Percentiles rank a stretch among this genome's conserved stretches.
phyloP scores from a whole-genome alignment of 2,888 invertebrate species.

The Sinohyriopsis cumingii region DNA sequence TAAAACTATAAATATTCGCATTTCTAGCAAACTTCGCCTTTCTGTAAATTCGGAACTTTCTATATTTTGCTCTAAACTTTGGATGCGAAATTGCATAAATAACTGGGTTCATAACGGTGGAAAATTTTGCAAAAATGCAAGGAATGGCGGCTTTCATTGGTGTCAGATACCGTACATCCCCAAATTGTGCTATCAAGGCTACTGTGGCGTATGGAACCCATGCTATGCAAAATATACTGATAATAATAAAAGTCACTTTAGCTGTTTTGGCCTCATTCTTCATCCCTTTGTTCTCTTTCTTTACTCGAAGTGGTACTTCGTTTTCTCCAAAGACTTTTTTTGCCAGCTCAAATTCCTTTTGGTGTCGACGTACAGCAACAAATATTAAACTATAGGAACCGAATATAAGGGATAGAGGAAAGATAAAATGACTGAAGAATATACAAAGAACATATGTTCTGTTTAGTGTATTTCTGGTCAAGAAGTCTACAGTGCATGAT shows the following conservation, averaged over 20 bases:
- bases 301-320: slow-evolving; percentile 11
- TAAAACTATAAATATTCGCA: no score
- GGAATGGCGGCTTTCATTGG: slow-evolving; percentile 82
- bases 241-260: slow-evolving; percentile 36
- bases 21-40: no score
- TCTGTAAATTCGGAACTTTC: no score
- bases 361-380: slow-evolving; percentile 22
- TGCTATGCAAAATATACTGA: slow-evolving; percentile 82
- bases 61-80: slow-evolving; percentile 29
- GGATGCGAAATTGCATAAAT: slow-evolving; percentile 68
- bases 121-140: slow-evolving; percentile 83
- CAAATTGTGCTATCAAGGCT: slow-evolving; percentile 82
- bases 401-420: slow-evolving; percentile 37
- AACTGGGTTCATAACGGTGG: slow-evolving; percentile 74
- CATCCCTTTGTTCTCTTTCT: slow-evolving; percentile 17
- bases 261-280: slow-evolving; percentile 34
- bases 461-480: slow-evolving; percentile 29
- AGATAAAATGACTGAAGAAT: slow-evolving; percentile 39
- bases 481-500: slow-evolving; percentile 53
- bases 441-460: slow-evolving; percentile 42
- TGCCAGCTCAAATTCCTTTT: slow-evolving; percentile 13
- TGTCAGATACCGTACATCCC: slow-evolving; percentile 78
- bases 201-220: slow-evolving; percentile 89
- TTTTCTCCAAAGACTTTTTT: slow-evolving; percentile 10
- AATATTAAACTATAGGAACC: slow-evolving; percentile 43